These are phyloP conservation scores for Oenanthe oenanthe DNA, from an alignment of 2,113 vertebrate species.

Conservation along the genomic window DNA sequence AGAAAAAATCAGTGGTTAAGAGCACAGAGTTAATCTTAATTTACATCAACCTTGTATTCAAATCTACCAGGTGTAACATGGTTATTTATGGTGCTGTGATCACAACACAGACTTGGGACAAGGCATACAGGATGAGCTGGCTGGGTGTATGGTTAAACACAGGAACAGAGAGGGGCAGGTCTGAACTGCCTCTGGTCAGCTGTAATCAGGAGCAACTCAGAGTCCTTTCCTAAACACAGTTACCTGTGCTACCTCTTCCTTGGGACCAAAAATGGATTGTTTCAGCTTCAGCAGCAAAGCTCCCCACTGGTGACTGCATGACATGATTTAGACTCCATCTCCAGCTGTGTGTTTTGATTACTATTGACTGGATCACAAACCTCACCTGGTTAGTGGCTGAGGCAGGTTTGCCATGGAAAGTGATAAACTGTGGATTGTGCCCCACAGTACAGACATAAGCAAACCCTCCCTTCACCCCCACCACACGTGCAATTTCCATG, in stretches of 20 bases:
- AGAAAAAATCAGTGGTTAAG: not conserved
- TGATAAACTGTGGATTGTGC: too few species aligned
- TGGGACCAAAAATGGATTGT: not conserved
- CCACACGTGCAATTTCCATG: accelerated
- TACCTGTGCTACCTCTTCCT: not conserved
- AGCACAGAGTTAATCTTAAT: not conserved
- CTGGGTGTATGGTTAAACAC: not conserved
- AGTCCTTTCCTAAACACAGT: not conserved
- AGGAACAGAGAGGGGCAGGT: not conserved
- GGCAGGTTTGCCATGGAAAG: not conserved
- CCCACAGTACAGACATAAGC: not conserved
- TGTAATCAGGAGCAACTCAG: not conserved
- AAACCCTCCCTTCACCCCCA: not conserved
- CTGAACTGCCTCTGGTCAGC: not conserved
- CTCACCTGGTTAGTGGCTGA: not conserved
- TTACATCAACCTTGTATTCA: not conserved
- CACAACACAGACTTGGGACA: not conserved
- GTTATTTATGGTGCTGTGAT: not conserved
- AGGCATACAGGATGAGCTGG: not conserved
- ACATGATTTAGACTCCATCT: not conserved
- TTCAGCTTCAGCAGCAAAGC: not conserved
- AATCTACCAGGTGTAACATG: not conserved
- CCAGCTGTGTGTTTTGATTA: not conserved
- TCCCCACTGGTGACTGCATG: not conserved
- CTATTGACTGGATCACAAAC: not conserved